Base-by-base conservation (phyloP, 2,888 invertebrate genomes). In the Myopa tessellatipennis region DNA sequence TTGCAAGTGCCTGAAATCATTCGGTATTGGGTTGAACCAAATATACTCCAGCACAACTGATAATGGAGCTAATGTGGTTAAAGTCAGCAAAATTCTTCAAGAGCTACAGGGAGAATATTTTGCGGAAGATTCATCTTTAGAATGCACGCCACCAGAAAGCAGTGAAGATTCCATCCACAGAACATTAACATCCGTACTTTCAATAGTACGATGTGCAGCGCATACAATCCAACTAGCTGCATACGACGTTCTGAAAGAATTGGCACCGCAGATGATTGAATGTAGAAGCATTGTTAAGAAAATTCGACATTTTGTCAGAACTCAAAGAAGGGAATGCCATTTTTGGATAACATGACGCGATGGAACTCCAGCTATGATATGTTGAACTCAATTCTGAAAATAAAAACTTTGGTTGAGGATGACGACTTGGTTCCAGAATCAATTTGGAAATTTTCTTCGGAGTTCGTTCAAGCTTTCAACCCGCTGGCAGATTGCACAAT, bases 181-280 rank as follows among this genome's bases (percentile, higher is more conserved):
- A 55, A 55, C 55, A 14, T 16, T 55, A 16, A n/a, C 18, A 63
- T 60, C 70, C 58, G 70, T 69, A 26, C 69, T 76, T 76, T 76
- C 61, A 55, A 61, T 69, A 10, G 76, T 76, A n/a, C 55, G 61
- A 18, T 76, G 76, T 70, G 76, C 76, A 50, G 70, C 70, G 2
- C 70, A 70, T 36, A 69, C 76, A 16, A 76, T 76, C 45, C 58
- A 69, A 26, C 45, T 76, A 40, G 38, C 70, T n/a, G 76, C 55
- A 2, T 76, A 55, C 58, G 76, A 76, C 38, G 69, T 76, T 55
- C 1, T 70, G 26, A 14, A 50, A 70, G 45, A 5, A n/a, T 45
- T 70, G 45, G n/a, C 18, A 1, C 40, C 70, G 18, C 14, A 40
- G 16, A 40, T 52, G 45, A 45, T 18, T 14, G 70, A 70, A 40